phyloP scores from a whole-genome alignment of 2,888 invertebrate species.

The Parelbella ahira region DNA sequence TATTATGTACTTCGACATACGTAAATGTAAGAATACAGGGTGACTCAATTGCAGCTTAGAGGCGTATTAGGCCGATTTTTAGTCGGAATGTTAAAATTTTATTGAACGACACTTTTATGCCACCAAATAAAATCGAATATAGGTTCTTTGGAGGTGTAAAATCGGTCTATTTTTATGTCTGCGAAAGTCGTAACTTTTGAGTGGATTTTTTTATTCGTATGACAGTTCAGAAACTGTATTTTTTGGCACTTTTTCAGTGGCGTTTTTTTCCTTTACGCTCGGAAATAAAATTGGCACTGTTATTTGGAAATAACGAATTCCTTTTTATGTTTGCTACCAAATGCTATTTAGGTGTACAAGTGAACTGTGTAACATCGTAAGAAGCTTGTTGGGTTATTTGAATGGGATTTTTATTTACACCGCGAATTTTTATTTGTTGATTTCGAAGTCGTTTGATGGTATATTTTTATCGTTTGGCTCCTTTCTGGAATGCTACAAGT shows the following conservation, averaged over 20 bases:
- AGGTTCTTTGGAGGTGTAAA: slow-evolving; percentile 66
- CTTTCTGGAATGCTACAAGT: too few species aligned
- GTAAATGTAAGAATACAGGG: too few species aligned
- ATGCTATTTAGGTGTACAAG: too few species aligned
- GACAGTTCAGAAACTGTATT: slow-evolving; percentile 58
- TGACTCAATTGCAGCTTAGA: slow-evolving; percentile 30
- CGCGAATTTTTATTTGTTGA: too few species aligned
- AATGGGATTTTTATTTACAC: too few species aligned
- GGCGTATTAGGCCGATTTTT: slow-evolving; percentile 43
- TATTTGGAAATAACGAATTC: slow-evolving; percentile 16
- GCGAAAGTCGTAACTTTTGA: slow-evolving; percentile 59
- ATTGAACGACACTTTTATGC: slow-evolving; percentile 65
- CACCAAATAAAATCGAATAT: slow-evolving; percentile 61
- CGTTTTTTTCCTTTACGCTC: slow-evolving; percentile 13
- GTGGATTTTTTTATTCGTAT: slow-evolving; percentile 65
- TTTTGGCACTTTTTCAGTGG: slow-evolving; percentile 26
- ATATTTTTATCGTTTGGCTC: too few species aligned
- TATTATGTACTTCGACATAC: too few species aligned
- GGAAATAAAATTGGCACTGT: slow-evolving; percentile 18
- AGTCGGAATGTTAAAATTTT: slow-evolving; percentile 63
- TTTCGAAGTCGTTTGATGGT: too few species aligned
- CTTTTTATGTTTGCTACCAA: slow-evolving; percentile 17
- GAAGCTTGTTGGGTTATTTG: too few species aligned
- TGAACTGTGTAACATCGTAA: too few species aligned
- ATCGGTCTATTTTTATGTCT: slow-evolving; percentile 70